phyloP scores from a whole-genome alignment of 2,797 vertebrate genomes.

The Cirrhinus mrigala region DNA sequence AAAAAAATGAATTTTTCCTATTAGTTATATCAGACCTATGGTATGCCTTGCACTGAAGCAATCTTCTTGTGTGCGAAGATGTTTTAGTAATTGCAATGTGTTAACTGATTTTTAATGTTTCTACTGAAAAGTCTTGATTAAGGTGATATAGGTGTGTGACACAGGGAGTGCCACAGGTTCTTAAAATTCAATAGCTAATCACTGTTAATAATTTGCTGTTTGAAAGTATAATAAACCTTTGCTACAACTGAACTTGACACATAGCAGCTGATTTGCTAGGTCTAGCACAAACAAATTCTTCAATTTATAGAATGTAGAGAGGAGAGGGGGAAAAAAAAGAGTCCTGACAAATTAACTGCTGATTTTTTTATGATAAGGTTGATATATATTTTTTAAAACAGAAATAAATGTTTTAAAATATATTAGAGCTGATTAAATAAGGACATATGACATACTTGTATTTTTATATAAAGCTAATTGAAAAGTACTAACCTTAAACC shows the following conservation, averaged over 20 bases:
- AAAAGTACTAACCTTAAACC: background rate
- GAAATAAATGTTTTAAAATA: background rate
- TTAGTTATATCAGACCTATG: background rate
- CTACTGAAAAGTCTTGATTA: background rate
- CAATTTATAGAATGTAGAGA: background rate
- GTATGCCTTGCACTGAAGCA: background rate
- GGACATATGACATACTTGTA: background rate
- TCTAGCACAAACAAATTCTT: background rate
- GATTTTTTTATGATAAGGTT: background rate
- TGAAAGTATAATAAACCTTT: constrained; percentile 15
- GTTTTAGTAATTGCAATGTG: background rate
- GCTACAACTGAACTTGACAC: background rate
- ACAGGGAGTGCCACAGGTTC: background rate
- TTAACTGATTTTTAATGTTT: background rate
- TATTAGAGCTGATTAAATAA: background rate
- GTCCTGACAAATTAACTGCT: background rate
- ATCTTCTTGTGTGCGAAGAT: background rate
- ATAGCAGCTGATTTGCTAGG: constrained; percentile 7
- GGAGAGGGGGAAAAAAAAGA: background rate
- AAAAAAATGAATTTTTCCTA: background rate
- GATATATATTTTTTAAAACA: background rate
- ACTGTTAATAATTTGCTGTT: background rate
- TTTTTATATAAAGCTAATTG: background rate
- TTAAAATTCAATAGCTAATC: background rate
- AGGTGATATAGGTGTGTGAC: background rate